Percentiles rank a stretch among this genome's conserved stretches.
Evolutionary conservation across 2,113 vertebrate genomes (phyloP).

Genomic region (Sander vitreus): DNA sequence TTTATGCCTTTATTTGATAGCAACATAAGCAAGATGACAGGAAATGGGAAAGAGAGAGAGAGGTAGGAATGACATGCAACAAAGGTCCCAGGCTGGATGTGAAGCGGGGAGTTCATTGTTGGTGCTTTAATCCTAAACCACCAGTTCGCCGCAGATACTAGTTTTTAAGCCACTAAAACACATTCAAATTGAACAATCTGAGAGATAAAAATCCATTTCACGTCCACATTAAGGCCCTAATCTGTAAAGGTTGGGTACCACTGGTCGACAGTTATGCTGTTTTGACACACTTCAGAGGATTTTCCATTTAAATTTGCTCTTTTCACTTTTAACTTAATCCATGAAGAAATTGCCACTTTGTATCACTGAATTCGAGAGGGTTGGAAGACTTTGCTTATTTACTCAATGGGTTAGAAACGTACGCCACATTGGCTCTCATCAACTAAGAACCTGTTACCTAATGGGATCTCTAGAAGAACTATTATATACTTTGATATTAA

Average conservation of each 20-base stretch:
- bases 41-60: not conserved
- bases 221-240: not conserved
- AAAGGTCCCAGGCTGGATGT: not conserved
- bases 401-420: not conserved
- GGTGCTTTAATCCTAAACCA: not conserved
- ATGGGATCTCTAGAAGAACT: not conserved
- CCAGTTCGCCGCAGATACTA: too few relatives aligned
- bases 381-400: not conserved
- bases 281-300: not conserved
- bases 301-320: not conserved
- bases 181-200: not conserved
- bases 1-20: not conserved
- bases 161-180: not conserved
- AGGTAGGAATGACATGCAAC: not conserved
- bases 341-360: not conserved
- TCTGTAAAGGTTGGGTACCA: conserved; percentile 4
- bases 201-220: not conserved
- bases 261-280: not conserved
- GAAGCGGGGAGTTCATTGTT: too few relatives aligned
- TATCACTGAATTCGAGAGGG: not conserved
- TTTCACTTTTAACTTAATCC: not conserved
- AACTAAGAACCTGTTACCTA: not conserved
- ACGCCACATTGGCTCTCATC: not conserved
- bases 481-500: not conserved
- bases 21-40: not conserved